Evolutionary conservation across 1,140 invertebrate genomes (phyloP).

Genomic region (Ceratina australensis): DNA sequence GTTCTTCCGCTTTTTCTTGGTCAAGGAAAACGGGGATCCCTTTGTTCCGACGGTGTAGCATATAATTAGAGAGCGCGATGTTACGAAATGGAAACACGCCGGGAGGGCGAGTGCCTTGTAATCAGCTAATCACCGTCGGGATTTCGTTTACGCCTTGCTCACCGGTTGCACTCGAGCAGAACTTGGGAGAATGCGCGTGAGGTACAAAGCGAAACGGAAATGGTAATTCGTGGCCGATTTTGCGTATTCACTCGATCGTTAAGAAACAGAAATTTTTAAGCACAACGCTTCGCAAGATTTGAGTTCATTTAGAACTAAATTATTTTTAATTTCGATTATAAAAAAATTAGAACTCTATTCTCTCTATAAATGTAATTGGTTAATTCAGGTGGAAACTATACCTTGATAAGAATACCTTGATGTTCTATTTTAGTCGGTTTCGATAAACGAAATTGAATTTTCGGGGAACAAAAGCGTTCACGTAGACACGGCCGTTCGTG

Average conservation of each 20-base stretch:
- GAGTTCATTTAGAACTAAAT: not conserved
- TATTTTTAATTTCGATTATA: too few species aligned
- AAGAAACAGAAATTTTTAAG: not conserved
- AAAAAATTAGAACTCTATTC: too few species aligned
- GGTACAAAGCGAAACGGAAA: not conserved
- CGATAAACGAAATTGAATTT: slow-evolving; percentile 23
- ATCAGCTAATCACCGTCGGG: slow-evolving; percentile 51
- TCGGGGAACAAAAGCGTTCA: slow-evolving; percentile 8
- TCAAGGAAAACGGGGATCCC: not conserved
- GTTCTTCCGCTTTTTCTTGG: slow-evolving; percentile 6
- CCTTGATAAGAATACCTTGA: too few species aligned
- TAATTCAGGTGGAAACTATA: too few species aligned
- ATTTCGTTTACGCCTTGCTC: slow-evolving; percentile 14
- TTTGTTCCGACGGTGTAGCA: slow-evolving; percentile 13
- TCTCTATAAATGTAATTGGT: too few species aligned
- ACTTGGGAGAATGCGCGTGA: not conserved
- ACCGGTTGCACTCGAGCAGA: not conserved
- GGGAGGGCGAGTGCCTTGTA: slow-evolving; percentile 24
- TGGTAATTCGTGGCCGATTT: not conserved
- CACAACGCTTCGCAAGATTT: not conserved
- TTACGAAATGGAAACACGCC: slow-evolving; percentile 38
- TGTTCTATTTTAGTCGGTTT: too few species aligned
- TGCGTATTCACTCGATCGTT: not conserved
- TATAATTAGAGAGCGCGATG: slow-evolving; percentile 49
- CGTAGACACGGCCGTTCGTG: not conserved